These are phyloP conservation scores for Candoia aspera DNA, from an alignment of 2,113 vertebrate genomes.

Conservation along the genomic window DNA sequence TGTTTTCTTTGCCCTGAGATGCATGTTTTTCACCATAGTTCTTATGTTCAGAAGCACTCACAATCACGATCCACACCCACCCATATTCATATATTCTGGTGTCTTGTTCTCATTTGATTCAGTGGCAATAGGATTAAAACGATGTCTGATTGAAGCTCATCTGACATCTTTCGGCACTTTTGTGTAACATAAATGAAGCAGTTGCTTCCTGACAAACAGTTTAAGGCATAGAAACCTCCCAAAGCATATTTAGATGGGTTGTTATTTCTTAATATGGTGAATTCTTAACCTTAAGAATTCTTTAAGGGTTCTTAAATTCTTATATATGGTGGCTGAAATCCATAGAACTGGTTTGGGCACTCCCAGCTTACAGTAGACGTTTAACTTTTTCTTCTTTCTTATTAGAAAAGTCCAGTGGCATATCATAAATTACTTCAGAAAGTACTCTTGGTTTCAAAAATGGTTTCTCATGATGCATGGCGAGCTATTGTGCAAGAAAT, in stretches of 20 bases:
- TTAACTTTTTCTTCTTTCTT: neutral
- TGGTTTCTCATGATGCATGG: neutral
- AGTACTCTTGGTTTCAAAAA: neutral
- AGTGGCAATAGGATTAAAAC: neutral
- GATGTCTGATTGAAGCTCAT: conserved; percentile 3
- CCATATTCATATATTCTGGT: neutral
- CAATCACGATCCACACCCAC: neutral
- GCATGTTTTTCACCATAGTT: neutral
- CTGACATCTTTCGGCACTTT: conserved; percentile 15
- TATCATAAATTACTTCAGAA: conserved; percentile 1
- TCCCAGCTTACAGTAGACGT: neutral
- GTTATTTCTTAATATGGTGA: neutral
- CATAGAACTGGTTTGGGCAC: neutral
- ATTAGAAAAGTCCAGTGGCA: too few relatives aligned
- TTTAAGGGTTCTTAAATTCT: neutral
- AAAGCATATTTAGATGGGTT: neutral
- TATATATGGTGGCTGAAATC: neutral
- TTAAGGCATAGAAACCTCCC: neutral
- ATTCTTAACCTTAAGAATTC: neutral
- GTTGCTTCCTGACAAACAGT: neutral
- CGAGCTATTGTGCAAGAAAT: neutral
- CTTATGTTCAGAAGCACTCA: neutral
- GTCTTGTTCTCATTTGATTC: neutral
- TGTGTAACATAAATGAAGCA: neutral
- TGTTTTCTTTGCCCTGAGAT: neutral